phyloP scores from a whole-genome alignment of 2,888 invertebrate genomes.

The Gastracanthus pulcherrimus region DNA sequence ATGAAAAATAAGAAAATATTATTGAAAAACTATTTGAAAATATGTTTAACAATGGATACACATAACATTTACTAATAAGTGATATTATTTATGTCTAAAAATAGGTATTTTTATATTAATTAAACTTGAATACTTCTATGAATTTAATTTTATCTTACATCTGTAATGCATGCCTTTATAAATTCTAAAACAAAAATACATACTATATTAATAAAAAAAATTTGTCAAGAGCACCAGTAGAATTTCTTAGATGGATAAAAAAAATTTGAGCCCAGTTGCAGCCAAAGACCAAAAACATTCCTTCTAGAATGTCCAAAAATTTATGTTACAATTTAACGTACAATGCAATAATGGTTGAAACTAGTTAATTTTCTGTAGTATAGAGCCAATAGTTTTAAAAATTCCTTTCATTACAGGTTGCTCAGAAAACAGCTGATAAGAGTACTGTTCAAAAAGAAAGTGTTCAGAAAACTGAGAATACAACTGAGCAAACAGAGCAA shows the following conservation, averaged over 20 bases:
- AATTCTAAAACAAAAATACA: conserved; percentile 4
- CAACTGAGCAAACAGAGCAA: conserved; percentile 73
- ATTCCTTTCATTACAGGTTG: conserved; percentile 76
- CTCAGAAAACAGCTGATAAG: conserved; percentile 73
- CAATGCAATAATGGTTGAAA: conserved; percentile 46
- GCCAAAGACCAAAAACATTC: conserved; percentile 43
- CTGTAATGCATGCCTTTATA: conserved; percentile 30
- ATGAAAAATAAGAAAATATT: too few relatives aligned
- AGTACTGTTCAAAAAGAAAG: conserved; percentile 71
- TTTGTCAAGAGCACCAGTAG: conserved; percentile 16
- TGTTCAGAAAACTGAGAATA: conserved; percentile 75
- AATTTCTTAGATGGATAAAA: conserved; percentile 44
- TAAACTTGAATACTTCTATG: not conserved
- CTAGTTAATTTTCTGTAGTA: conserved; percentile 14
- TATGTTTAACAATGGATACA: too few relatives aligned
- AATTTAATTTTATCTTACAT: conserved; percentile 2
- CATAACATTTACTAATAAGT: too few relatives aligned
- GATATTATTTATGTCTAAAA: not conserved
- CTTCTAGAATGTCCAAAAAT: conserved; percentile 43
- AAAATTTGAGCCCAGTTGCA: conserved; percentile 50
- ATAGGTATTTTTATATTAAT: conserved; percentile 67
- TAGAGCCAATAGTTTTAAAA: conserved; percentile 64
- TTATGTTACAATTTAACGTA: conserved; percentile 27
- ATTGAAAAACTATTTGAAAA: too few relatives aligned
- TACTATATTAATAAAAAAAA: conserved; percentile 46